These are phyloP conservation scores for Mythimna impura DNA, from an alignment of 2,888 invertebrate genomes.

Conservation along the genomic window DNA sequence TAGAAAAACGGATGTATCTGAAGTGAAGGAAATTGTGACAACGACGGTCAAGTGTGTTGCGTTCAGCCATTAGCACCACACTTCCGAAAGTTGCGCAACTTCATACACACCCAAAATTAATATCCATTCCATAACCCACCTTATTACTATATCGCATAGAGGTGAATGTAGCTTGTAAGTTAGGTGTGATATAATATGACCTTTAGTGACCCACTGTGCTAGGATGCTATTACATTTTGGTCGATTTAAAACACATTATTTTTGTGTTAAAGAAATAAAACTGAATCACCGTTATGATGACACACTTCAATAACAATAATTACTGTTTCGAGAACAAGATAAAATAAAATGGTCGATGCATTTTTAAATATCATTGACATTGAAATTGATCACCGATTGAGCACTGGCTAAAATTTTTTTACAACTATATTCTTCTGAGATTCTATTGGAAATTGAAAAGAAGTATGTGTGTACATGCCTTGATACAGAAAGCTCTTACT, in stretches of 20 bases:
- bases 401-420: neutral
- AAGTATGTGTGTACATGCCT: too few relatives aligned
- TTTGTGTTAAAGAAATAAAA: slow-evolving; percentile 35
- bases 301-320: slow-evolving; percentile 27
- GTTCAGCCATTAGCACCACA: slow-evolving; percentile 34
- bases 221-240: slow-evolving; percentile 42
- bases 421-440: too few relatives aligned
- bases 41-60: slow-evolving; percentile 34
- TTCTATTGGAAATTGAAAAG: too few relatives aligned
- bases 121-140: neutral
- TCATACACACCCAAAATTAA: neutral
- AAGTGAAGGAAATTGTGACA: slow-evolving; percentile 25
- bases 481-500: too few relatives aligned
- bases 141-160: neutral
- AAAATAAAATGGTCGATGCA: slow-evolving; percentile 15
- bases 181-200: slow-evolving; percentile 51
- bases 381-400: neutral
- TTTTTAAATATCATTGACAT: neutral
- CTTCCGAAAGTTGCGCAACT: slow-evolving; percentile 51
- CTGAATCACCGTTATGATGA: slow-evolving; percentile 44
- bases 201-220: slow-evolving; percentile 45
- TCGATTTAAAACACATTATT: slow-evolving; percentile 56
- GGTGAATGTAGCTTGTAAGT: slow-evolving; percentile 1
- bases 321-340: slow-evolving; percentile 9
- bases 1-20: slow-evolving; percentile 24